Percentiles rank a stretch among this genome's conserved stretches.
Conservation (phyloP, 2,797 vertebrate genomes). For the Sarcoramphus papa region DNA sequence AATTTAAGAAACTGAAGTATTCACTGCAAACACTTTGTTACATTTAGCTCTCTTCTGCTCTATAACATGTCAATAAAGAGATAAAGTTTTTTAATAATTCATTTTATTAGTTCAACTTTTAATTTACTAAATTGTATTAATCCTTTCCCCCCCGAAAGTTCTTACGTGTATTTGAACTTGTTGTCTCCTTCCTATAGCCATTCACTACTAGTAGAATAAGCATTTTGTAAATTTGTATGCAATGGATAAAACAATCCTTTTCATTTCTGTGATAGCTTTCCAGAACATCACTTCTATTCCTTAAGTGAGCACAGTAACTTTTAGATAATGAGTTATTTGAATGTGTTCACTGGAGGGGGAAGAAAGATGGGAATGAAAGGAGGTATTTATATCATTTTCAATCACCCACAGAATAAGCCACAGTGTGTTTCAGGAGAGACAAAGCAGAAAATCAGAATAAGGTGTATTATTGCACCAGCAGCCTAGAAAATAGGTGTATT, state of each 20-base stretch:
- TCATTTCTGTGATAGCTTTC: background rate
- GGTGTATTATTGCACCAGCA: background rate
- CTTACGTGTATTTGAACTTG: background rate
- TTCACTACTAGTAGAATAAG: background rate
- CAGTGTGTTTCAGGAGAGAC: background rate
- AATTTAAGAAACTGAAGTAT: background rate
- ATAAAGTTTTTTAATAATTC: background rate
- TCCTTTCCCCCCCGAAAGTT: rapidly evolving
- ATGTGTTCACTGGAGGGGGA: background rate
- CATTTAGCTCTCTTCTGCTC: background rate
- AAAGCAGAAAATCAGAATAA: background rate
- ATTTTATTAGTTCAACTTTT: background rate
- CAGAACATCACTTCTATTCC: background rate
- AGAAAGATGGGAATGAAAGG: background rate
- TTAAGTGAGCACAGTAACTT: background rate
- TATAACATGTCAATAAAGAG: background rate
- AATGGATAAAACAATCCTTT: background rate
- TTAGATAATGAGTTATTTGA: background rate
- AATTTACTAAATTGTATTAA: background rate
- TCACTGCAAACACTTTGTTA: background rate
- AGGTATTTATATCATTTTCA: background rate
- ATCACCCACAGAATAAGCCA: background rate
- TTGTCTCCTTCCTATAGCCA: background rate
- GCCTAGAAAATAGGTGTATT: background rate
- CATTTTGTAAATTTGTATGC: background rate